Conservation (phyloP, 2,113 vertebrate species). For the Phaetusa simplex region DNA sequence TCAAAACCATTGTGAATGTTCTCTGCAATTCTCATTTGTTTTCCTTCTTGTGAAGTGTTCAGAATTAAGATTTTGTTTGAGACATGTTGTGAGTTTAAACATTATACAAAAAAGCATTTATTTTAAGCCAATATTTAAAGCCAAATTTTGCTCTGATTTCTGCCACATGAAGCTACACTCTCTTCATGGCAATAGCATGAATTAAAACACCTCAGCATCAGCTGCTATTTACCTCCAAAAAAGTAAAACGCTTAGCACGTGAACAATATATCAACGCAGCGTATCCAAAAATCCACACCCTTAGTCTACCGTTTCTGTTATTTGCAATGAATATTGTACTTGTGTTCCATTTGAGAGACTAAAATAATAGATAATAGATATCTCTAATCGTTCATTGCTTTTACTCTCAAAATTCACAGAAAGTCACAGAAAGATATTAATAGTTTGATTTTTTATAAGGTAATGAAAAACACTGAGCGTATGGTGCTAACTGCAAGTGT, state of each 20-base stretch:
- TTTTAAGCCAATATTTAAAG: background rate
- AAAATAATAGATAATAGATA: constrained; percentile 32
- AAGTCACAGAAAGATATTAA: background rate
- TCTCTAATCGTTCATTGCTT: background rate
- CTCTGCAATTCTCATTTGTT: background rate
- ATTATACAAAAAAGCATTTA: background rate
- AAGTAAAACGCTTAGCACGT: background rate
- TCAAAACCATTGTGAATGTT: background rate
- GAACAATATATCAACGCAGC: background rate
- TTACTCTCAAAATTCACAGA: constrained; percentile 34
- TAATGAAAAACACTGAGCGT: background rate
- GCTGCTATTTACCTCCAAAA: background rate
- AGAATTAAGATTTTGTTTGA: background rate
- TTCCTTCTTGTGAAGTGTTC: background rate
- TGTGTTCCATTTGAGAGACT: background rate
- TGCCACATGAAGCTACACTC: background rate
- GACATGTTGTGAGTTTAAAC: background rate
- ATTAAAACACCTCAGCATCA: background rate
- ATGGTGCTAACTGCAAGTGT: background rate
- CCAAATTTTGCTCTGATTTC: background rate
- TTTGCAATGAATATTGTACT: background rate
- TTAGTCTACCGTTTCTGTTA: background rate
- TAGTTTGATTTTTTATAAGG: background rate
- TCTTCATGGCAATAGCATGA: background rate
- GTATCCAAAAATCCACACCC: background rate